Conservation (phyloP, 2,888 invertebrate species). For the Laspeyria flexula region DNA sequence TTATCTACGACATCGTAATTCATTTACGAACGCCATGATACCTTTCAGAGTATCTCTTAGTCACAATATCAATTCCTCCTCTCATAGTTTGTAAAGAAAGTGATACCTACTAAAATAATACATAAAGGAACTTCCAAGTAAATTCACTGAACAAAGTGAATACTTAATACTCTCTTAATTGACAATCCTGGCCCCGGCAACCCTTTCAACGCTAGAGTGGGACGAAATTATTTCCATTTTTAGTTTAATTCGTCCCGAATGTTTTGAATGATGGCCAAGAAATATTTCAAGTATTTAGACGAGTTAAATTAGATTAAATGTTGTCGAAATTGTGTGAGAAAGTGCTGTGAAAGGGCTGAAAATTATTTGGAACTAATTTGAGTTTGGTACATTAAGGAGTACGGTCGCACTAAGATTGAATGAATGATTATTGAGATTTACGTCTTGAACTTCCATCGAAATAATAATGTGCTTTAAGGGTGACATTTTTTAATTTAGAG, state of each 20-base stretch:
- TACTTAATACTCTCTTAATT: conserved; percentile 47
- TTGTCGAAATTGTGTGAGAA: conserved; percentile 11
- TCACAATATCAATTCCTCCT: conserved; percentile 18
- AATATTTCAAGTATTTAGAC: conserved; percentile 23
- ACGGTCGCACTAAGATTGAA: too few species aligned
- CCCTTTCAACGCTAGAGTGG: conserved; percentile 35
- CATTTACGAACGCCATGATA: conserved; percentile 28
- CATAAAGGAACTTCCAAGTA: conserved; percentile 21
- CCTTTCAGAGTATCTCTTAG: conserved; percentile 16
- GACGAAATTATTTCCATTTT: conserved; percentile 22
- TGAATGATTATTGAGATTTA: too few species aligned
- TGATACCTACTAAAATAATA: conserved; percentile 34
- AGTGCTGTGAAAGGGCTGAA: conserved; percentile 5
- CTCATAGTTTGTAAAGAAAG: conserved; percentile 22
- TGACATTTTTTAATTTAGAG: too few species aligned
- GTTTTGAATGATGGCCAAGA: conserved; percentile 26
- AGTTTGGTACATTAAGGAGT: neutral
- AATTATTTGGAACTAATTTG: conserved; percentile 2
- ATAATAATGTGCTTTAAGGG: neutral
- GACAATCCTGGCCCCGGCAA: conserved; percentile 40
- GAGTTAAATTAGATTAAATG: conserved; percentile 25
- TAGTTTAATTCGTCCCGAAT: conserved; percentile 17
- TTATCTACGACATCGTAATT: conserved; percentile 23
- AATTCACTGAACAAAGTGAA: conserved; percentile 46
- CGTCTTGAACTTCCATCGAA: neutral